These are phyloP conservation scores for Trididemnum nubilum DNA, from an alignment of 23 tunicate genomes.

Conservation along the genomic window DNA sequence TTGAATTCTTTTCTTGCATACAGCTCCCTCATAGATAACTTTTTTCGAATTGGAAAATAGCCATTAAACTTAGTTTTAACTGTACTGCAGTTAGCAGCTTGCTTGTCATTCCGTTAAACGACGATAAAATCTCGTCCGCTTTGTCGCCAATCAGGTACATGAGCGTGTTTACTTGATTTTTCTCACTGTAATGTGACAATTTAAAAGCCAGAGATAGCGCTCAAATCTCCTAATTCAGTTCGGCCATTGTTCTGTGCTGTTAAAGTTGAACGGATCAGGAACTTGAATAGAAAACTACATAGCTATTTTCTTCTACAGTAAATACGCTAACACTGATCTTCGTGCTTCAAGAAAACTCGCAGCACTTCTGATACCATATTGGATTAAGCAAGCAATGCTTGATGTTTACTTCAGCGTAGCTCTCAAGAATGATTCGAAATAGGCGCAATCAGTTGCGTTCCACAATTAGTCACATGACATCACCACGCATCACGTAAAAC, in stretches of 20 bases:
- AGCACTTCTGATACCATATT: not conserved
- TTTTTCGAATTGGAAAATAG: slow-evolving; percentile 12
- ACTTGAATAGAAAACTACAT: slow-evolving; percentile 6
- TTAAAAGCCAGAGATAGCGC: slow-evolving; percentile 6
- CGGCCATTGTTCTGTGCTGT: slow-evolving; percentile 28
- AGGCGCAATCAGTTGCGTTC: no score
- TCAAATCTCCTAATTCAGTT: slow-evolving; percentile 29
- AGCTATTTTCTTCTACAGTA: not conserved
- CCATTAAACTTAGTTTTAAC: slow-evolving; percentile 28
- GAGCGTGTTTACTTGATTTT: slow-evolving; percentile 21
- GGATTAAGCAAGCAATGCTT: no score
- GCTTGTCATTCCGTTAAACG: slow-evolving; percentile 8
- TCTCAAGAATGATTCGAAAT: no score
- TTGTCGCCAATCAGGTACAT: slow-evolving; percentile 30
- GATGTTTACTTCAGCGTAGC: no score
- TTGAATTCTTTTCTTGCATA: slow-evolving; percentile 14
- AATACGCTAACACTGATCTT: not conserved
- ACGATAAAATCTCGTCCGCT: slow-evolving; percentile 27
- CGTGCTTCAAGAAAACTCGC: not conserved
- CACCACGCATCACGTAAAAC: no score
- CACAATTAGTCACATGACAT: no score
- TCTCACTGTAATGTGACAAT: not conserved
- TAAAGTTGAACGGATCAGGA: slow-evolving; percentile 30
- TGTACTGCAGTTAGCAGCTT: not conserved
- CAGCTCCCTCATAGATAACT: slow-evolving; percentile 27